Percentiles rank a stretch among this genome's conserved stretches.
Conservation (phyloP, 30 jellyfish, hydroid and myxozoan genomes). For the Aurelia coerulea region DNA sequence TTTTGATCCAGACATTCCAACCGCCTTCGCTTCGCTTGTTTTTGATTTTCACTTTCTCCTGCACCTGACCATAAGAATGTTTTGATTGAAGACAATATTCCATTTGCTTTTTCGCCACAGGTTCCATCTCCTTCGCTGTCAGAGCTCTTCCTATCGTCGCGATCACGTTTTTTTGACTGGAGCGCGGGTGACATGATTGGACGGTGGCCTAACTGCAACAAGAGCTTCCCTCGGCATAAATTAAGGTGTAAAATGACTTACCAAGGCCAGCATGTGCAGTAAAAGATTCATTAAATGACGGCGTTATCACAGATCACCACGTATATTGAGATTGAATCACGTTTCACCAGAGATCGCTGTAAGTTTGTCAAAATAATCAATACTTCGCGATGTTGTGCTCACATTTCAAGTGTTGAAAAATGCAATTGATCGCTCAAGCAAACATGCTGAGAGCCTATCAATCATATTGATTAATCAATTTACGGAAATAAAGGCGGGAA, state of each 20-base stretch:
- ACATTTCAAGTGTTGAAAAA: slow-evolving; percentile 28
- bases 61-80: slow-evolving; percentile 77
- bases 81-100: slow-evolving; percentile 73
- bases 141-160: slow-evolving; percentile 50
- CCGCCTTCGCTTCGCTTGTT: slow-evolving; percentile 54
- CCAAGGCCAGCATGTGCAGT: background rate
- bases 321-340: background rate
- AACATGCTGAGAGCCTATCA: slow-evolving; percentile 62
- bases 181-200: slow-evolving; percentile 77
- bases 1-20: slow-evolving; percentile 70
- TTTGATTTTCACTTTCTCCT: slow-evolving; percentile 58
- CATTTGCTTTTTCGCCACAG: slow-evolving; percentile 59
- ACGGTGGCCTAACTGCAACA: slow-evolving; percentile 34
- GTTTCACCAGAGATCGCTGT: background rate
- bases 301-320: no score
- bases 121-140: slow-evolving; percentile 39
- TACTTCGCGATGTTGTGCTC: slow-evolving; percentile 32
- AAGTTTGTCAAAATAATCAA: background rate
- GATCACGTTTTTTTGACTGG: slow-evolving; percentile 75
- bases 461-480: slow-evolving; percentile 57
- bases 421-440: slow-evolving; percentile 61
- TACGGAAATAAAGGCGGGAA: slow-evolving; percentile 32
- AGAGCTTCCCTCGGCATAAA: slow-evolving; percentile 44
- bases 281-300: background rate
- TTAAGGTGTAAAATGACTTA: background rate